Conservation (phyloP, 1,140 invertebrate species). For the Philotrypesis tridentata region DNA sequence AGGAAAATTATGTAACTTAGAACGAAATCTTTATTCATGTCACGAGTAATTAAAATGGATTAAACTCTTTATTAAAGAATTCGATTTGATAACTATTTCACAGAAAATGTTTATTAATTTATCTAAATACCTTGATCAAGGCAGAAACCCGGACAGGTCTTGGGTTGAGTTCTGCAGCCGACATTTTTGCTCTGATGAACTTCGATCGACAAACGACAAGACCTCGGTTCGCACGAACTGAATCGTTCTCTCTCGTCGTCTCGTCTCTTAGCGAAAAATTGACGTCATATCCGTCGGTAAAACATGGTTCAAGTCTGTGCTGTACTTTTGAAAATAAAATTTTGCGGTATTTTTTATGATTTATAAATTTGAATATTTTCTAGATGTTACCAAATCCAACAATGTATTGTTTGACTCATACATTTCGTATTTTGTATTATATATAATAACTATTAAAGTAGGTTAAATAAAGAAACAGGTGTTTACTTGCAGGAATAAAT, state of each 20-base stretch:
- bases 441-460: too few species aligned
- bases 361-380: too few species aligned
- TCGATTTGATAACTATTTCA: constrained; percentile 3
- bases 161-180: constrained; percentile 61
- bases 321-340: background rate
- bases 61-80: constrained; percentile 5
- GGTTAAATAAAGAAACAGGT: background rate
- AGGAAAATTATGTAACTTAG: constrained; percentile 39
- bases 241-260: too few species aligned
- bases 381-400: too few species aligned
- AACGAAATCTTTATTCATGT: constrained; percentile 1
- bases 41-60: background rate
- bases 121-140: constrained; percentile 78
- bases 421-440: too few species aligned
- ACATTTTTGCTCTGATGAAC: constrained; percentile 58
- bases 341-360: background rate
- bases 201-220: constrained; percentile 5
- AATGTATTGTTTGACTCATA: too few species aligned
- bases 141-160: constrained; percentile 81
- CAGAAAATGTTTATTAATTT: background rate
- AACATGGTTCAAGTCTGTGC: background rate
- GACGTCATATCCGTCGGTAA: constrained; percentile 38
- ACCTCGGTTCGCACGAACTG: background rate
- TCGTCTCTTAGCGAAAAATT: background rate
- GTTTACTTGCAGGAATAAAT: constrained; percentile 35